These are phyloP conservation scores for Contarinia nasturtii DNA, from an alignment of 1,140 invertebrate genomes.

Conservation along the genomic window DNA sequence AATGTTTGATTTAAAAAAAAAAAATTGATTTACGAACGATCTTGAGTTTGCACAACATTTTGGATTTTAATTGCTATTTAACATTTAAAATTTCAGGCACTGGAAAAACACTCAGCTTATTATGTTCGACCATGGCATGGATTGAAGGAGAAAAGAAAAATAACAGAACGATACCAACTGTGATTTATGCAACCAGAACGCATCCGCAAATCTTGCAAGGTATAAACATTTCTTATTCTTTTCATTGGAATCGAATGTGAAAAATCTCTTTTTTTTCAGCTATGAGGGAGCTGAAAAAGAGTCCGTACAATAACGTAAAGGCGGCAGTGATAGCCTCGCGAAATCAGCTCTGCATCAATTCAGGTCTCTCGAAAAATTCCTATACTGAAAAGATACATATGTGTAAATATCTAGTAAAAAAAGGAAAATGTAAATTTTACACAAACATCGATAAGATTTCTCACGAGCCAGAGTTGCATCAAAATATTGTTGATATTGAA, in stretches of 20 bases:
- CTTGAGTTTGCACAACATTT: too few relatives aligned
- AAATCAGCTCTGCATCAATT: neutral
- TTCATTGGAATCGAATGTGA: too few relatives aligned
- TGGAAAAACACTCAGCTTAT: neutral
- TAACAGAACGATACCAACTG: neutral
- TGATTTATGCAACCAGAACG: neutral
- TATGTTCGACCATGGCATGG: neutral
- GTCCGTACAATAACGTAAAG: neutral
- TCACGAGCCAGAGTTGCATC: neutral
- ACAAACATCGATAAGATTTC: neutral
- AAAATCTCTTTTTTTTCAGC: neutral
- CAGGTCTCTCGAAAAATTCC: neutral
- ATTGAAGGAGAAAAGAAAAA: neutral
- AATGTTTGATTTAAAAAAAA: neutral
- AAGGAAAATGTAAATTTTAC: neutral
- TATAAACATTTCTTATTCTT: neutral
- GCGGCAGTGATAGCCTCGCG: neutral
- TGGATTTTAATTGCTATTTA: too few relatives aligned
- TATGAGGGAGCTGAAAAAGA: neutral
- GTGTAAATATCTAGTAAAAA: neutral
- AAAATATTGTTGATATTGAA: conserved; percentile 56
- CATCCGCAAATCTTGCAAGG: neutral
- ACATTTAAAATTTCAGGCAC: neutral
- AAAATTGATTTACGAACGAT: too few relatives aligned
- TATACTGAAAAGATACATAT: neutral